phyloP scores from a whole-genome alignment of 2,888 invertebrate genomes.

The Matsumyia berberina region DNA sequence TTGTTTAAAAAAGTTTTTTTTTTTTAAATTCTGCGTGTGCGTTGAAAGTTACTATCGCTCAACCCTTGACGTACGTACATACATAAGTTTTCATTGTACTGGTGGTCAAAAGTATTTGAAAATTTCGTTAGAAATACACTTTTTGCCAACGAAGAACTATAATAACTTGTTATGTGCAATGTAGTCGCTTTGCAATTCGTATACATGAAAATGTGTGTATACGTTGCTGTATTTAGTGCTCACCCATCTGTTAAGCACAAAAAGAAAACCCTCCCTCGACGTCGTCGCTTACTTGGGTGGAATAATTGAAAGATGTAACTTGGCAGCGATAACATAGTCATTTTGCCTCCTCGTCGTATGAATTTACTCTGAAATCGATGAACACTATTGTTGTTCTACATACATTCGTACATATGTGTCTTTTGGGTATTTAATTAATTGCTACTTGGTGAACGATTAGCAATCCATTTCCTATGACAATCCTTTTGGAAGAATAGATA shows the following conservation, averaged over 20 bases:
- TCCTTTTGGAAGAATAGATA: background rate
- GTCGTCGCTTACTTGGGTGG: conserved; percentile 11
- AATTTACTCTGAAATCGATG: conserved; percentile 34
- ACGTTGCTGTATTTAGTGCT: too few relatives aligned
- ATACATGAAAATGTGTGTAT: too few relatives aligned
- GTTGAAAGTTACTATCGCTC: too few relatives aligned
- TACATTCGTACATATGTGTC: conserved; percentile 2
- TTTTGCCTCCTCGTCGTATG: conserved; percentile 7
- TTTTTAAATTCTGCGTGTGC: too few relatives aligned
- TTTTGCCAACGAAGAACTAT: too few relatives aligned
- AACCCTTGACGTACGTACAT: too few relatives aligned
- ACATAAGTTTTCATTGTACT: too few relatives aligned
- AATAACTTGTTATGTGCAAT: background rate
- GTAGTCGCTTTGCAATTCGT: conserved; percentile 1
- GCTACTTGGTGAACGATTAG: conserved; percentile 31
- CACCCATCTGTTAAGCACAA: conserved; percentile 4
- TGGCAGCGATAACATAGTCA: conserved; percentile 31
- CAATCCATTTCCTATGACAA: conserved; percentile 31
- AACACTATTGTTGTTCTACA: conserved; percentile 19
- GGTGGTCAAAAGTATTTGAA: too few relatives aligned
- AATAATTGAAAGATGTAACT: conserved; percentile 49
- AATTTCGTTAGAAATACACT: too few relatives aligned
- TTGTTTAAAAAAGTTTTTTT: too few relatives aligned
- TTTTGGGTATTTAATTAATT: conserved; percentile 45
- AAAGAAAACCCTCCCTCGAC: too few relatives aligned